These are phyloP conservation scores for Zaprionus obscuricornis DNA, from an alignment of 2,888 invertebrate genomes.

Conservation along the genomic window DNA sequence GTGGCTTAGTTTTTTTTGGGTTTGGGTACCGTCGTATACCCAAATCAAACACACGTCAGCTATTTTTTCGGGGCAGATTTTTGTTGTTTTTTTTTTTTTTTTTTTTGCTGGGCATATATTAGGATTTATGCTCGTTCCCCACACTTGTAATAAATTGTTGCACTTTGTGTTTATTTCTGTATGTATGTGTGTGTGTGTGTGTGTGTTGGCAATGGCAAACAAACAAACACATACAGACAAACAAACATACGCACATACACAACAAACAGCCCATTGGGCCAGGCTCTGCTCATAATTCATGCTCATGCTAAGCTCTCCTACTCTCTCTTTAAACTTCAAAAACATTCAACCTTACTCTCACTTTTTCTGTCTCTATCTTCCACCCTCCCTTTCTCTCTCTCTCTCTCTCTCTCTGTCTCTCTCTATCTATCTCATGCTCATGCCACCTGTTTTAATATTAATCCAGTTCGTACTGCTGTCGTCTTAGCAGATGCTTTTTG, in stretches of 20 bases:
- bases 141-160: conserved; percentile 55
- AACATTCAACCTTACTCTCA: too few species aligned
- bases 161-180: conserved; percentile 33
- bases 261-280: too few species aligned
- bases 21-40: conserved; percentile 7
- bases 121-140: conserved; percentile 50
- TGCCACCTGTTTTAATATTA: conserved; percentile 34
- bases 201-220: too few species aligned
- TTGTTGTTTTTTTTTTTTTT: too few species aligned
- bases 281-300: conserved; percentile 24
- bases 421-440: too few species aligned
- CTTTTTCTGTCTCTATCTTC: neutral
- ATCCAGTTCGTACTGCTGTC: conserved; percentile 13
- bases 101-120: conserved; percentile 34
- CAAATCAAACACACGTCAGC: conserved; percentile 35
- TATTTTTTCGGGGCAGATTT: conserved; percentile 7
- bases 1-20: too few species aligned
- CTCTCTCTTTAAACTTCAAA: too few species aligned
- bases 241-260: too few species aligned
- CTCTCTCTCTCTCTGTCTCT: conserved; percentile 8
- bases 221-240: too few species aligned
- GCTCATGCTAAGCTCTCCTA: conserved; percentile 23
- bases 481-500: conserved; percentile 14
- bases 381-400: conserved; percentile 1
- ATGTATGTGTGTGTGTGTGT: conserved; percentile 1